Conservation (phyloP, 2,113 vertebrate species). For the Ascaphus truei region DNA sequence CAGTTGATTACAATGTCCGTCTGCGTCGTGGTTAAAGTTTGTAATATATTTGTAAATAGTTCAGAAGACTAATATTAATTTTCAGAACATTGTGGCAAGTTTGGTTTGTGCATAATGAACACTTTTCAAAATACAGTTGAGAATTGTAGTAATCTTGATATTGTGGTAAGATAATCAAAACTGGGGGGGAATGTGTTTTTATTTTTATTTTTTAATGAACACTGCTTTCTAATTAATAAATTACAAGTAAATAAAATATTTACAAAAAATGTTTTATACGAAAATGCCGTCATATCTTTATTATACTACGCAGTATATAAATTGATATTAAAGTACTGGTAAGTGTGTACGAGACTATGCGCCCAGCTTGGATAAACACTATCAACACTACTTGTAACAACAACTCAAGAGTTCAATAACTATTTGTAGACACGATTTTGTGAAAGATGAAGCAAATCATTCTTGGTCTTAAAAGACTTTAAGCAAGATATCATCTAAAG, state of each 20-base stretch:
- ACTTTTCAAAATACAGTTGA: background rate
- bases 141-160: slow-evolving; percentile 39
- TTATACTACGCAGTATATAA: background rate
- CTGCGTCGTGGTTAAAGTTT: slow-evolving; percentile 53
- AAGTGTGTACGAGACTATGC: background rate
- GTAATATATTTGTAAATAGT: slow-evolving; percentile 72
- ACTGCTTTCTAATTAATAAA: slow-evolving; percentile 65
- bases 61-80: slow-evolving; percentile 53
- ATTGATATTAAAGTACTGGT: background rate
- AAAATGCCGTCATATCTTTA: background rate
- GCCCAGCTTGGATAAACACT: too few relatives aligned
- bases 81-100: slow-evolving; percentile 35
- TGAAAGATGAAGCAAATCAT: too few relatives aligned
- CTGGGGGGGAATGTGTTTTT: slow-evolving; percentile 60
- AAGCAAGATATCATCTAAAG: too few relatives aligned
- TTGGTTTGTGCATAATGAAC: slow-evolving; percentile 35
- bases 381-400: too few relatives aligned
- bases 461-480: too few relatives aligned
- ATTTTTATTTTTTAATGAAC: slow-evolving; percentile 63
- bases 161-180: slow-evolving; percentile 44
- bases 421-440: too few relatives aligned
- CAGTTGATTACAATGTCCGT: slow-evolving; percentile 35
- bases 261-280: slow-evolving; percentile 57
- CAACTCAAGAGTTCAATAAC: too few relatives aligned
- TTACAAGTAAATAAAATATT: slow-evolving; percentile 65